Evolutionary conservation across 1,140 invertebrate genomes (phyloP), one percentile per base, ranked within the genome.

Genomic region (Eumaeus atala): DNA sequence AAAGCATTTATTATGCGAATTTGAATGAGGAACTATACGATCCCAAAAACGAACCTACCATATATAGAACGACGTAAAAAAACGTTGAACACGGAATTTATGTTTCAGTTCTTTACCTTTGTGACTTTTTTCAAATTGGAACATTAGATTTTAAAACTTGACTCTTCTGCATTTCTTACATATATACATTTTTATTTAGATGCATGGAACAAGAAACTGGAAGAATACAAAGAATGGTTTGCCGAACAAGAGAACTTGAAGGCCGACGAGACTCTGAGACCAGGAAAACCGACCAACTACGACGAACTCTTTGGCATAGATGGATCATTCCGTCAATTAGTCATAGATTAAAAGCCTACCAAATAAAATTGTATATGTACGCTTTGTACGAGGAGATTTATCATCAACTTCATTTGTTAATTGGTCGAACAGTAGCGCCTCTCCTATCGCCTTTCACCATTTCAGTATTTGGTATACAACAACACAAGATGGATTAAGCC

Each of bases 301-400:
- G 93, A 95, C 61, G 93, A 95, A 69, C 79, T 96, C 0, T 95
- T 95, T 61, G 94, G 94, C 21, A 89, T 95, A 67, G 94, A 95
- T 63, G 94, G 94, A 37, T 94, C 93, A 28, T 95, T 95, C 87
- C 89, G 93, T 70, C 92, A 95, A 84, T 80, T 95, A 12, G 86
- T 90, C 48, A 94, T 95, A 67, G 94, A 95, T 87, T 95, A 72
- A 59, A 40, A n/a, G n/a, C 21, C 21, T 28, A 28, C 21, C 21
- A 28, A 28, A 28, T 28, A 28, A 28, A 28, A 28, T 28, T 28
- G 21, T 28, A 6, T 28, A 28, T 28, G 21, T 28, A 28, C 21
- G 21, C 21, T 28, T 28, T 3, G n/a, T n/a, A n/a, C n/a, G 21
- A 28, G 21, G 21, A 28, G 38, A 40, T 14, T 14, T 40, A 12